Base-by-base conservation (phyloP, 2,888 invertebrate genomes). In the Pogonocherus hispidulus region DNA sequence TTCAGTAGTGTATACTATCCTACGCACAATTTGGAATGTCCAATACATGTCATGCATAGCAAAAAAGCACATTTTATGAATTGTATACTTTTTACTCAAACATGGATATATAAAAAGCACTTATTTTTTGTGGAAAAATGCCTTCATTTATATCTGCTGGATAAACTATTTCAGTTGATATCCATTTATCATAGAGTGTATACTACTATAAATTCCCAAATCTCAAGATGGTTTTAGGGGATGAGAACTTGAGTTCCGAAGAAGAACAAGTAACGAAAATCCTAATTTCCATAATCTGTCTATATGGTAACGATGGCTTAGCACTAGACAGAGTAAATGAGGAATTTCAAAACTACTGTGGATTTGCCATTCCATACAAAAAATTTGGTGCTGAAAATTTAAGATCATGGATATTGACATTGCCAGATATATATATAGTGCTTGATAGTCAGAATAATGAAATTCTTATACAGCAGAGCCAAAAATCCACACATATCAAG, bases 381-480 rank as follows among this genome's bases (percentile, higher is more conserved):
- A 67, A 78, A 70, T 80, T 80, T 64, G 79, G 79, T 5, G 75
- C 63, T 20, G 67, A 72, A 20, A 72, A 59, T 64, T 69, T 81
- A 35, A 75, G 63, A 70, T 73, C 77, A 1, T 81, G 78, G 78
- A 52, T 81, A n/a, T 68, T 72, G 59, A 78, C 77, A 18, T 55
- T 79, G 18, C 80, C 79, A 0, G 72, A 80, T 56, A 76, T 81
- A 60, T 80, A 80, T 59, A 56, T 80, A 41, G 70, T 80, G 4
- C 65, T 70, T 18, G 76, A 80, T 59, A 52, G 62, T n/a, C 62
- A 70, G 18, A 66, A 74, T 41, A 74, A 77, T 23, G 80, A 80
- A 49, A 72, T 80, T 32, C 67, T 80, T 8, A 75, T 80, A 55
- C 78, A 78, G 47, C 72, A 80, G 47, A 80, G 80, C 57, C 69